These are phyloP conservation scores for Zaprionus tsacasi DNA, from an alignment of 1,140 invertebrate genomes.

Conservation along the genomic window DNA sequence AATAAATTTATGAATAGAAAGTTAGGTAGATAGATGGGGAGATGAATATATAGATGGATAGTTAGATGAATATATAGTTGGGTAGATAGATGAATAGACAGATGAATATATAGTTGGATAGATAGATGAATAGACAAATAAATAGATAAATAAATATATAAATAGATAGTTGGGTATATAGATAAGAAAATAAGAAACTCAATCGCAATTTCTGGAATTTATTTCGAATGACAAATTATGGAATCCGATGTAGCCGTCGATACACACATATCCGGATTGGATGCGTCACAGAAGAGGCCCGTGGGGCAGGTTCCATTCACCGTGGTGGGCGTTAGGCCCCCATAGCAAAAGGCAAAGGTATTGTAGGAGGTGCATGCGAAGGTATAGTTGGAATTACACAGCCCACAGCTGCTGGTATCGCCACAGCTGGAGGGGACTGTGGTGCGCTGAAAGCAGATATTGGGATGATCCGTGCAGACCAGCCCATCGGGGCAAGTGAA, in stretches of 20 bases:
- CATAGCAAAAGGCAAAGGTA: constrained; percentile 77
- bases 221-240: constrained; percentile 52
- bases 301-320: constrained; percentile 62
- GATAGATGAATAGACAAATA: not conserved
- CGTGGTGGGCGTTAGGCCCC: constrained; percentile 56
- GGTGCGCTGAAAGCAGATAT: constrained; percentile 74
- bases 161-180: no score
- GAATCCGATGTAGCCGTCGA: constrained; percentile 48
- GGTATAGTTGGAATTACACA: constrained; percentile 59
- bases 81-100: not conserved
- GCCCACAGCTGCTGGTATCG: constrained; percentile 72
- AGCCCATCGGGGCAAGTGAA: constrained; percentile 71
- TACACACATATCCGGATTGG: constrained; percentile 59
- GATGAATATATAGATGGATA: not conserved
- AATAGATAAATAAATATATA: not conserved
- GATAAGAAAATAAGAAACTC: not conserved
- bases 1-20: no score
- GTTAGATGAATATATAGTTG: not conserved
- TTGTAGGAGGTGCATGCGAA: constrained; percentile 73
- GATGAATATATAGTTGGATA: not conserved
- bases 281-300: constrained; percentile 60
- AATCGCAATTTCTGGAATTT: not conserved
- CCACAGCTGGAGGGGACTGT: constrained; percentile 67
- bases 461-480: constrained; percentile 70
- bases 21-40: not conserved